Evolutionary conservation across 2,797 vertebrate genomes (phyloP).

Genomic region (Tokudaia tokunoshimensis): DNA sequence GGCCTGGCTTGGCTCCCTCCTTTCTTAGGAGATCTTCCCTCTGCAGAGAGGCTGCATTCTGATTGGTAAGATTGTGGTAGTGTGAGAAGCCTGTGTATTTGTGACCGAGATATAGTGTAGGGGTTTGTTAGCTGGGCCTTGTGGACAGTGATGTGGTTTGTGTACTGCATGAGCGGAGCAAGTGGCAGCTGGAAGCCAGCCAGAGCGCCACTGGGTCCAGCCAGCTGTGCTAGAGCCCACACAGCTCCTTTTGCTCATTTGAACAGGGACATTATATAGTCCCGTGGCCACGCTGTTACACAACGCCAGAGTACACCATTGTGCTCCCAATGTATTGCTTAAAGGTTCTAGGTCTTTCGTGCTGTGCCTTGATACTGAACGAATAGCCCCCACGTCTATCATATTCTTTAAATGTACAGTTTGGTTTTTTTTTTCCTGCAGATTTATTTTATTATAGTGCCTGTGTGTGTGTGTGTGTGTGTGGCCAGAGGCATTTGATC

Average conservation of each 20-base stretch:
- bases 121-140: background rate
- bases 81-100: background rate
- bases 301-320: constrained; percentile 44
- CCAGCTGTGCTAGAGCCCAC: constrained; percentile 63
- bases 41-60: background rate
- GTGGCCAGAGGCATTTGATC: background rate
- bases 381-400: background rate
- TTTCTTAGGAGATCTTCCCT: background rate
- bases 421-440: background rate
- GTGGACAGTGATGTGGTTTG: constrained; percentile 53
- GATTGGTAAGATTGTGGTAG: background rate
- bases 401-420: background rate
- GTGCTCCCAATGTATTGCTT: constrained; percentile 5
- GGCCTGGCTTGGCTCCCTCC: background rate
- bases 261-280: constrained; percentile 52
- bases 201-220: background rate
- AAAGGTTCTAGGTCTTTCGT: background rate
- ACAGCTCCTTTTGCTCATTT: constrained; percentile 47
- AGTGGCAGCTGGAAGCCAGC: constrained; percentile 43
- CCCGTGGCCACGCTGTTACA: background rate
- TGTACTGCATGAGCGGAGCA: constrained; percentile 20
- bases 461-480: background rate
- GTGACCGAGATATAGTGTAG: constrained; percentile 7
- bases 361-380: background rate
- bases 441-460: background rate